A percentile compares a stretch with the other conserved stretches of the same genome.
Conservation (phyloP, 2,797 vertebrate genomes). For the Sebastes itinus region DNA sequence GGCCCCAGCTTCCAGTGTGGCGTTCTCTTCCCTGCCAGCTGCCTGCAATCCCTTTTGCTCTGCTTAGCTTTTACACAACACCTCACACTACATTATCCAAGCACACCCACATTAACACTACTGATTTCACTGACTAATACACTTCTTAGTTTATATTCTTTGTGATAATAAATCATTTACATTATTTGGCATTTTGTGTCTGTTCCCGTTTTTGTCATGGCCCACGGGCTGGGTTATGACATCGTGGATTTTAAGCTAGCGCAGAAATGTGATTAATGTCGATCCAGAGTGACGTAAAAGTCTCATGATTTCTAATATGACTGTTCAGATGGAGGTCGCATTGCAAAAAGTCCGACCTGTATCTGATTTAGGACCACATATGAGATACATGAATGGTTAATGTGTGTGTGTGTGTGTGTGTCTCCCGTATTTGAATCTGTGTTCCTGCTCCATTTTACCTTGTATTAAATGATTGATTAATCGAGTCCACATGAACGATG, state of each 20-base stretch:
- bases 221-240: too few relatives aligned
- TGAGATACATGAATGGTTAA: neutral
- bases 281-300: neutral
- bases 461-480: conserved; percentile 70
- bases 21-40: neutral
- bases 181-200: too few relatives aligned
- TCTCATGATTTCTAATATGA: neutral
- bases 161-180: too few relatives aligned
- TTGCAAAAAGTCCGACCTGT: neutral
- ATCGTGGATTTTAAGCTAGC: too few relatives aligned
- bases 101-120: too few relatives aligned
- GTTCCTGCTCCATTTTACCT: conserved; percentile 36
- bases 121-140: too few relatives aligned
- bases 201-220: too few relatives aligned
- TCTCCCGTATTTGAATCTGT: conserved; percentile 5
- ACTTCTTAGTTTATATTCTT: neutral
- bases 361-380: neutral
- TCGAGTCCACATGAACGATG: conserved; percentile 60
- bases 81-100: too few relatives aligned
- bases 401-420: neutral
- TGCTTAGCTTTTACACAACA: neutral
- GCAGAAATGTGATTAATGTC: neutral
- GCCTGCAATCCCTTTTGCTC: neutral
- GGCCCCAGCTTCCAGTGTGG: neutral
- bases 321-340: neutral